Conservation (phyloP, 2,797 vertebrate genomes). For the Adelosebastes latens region DNA sequence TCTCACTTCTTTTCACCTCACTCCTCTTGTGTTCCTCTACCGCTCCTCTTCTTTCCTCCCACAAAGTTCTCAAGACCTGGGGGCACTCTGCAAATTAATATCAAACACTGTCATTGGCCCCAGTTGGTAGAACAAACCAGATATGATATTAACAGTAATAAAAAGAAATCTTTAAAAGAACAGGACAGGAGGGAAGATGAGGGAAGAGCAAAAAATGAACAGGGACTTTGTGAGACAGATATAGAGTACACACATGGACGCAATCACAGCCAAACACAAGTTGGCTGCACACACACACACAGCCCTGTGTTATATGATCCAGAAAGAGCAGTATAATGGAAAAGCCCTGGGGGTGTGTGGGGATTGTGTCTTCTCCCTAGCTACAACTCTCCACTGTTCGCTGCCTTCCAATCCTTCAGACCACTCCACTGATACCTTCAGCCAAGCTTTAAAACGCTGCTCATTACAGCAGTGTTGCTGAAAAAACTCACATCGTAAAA, state of each 20-base stretch:
- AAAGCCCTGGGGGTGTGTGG: slow-evolving; percentile 67
- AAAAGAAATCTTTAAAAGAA: slow-evolving; percentile 33
- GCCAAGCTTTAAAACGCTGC: slow-evolving; percentile 52
- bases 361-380: slow-evolving; percentile 71
- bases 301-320: slow-evolving; percentile 75
- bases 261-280: slow-evolving; percentile 38
- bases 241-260: slow-evolving; percentile 21
- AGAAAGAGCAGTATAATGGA: slow-evolving; percentile 76
- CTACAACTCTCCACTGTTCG: slow-evolving; percentile 73
- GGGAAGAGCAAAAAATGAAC: neutral
- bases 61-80: slow-evolving; percentile 46
- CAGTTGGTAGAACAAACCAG: slow-evolving; percentile 55
- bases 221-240: slow-evolving; percentile 30
- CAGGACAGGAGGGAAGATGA: neutral
- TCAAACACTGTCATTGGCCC: slow-evolving; percentile 57
- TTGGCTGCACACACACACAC: slow-evolving; percentile 1
- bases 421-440: slow-evolving; percentile 53
- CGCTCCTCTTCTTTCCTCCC: slow-evolving; percentile 8
- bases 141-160: slow-evolving; percentile 61
- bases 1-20: slow-evolving; percentile 8
- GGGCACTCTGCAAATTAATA: slow-evolving; percentile 63
- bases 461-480: slow-evolving; percentile 42
- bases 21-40: neutral
- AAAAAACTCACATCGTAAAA: neutral
- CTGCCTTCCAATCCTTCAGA: slow-evolving; percentile 68